A percentile compares a stretch with the other conserved stretches of the same genome.
Conservation (phyloP, 2,797 vertebrate species). For the Epinephelus awoara region DNA sequence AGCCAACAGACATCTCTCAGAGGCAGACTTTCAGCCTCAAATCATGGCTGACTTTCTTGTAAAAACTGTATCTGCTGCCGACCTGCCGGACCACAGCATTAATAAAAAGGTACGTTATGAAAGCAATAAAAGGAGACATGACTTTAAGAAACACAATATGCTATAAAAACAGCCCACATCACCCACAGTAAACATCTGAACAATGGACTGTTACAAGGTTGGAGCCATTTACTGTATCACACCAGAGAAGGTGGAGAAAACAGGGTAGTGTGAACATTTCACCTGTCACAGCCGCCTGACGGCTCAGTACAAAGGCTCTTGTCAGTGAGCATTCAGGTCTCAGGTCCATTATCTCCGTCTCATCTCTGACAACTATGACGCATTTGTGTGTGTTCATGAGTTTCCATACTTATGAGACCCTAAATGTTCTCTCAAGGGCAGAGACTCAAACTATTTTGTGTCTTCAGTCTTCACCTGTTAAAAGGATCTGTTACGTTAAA, state of each 20-base stretch:
- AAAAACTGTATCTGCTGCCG: constrained; percentile 7
- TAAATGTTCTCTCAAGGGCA: constrained; percentile 18
- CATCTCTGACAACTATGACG: constrained; percentile 2
- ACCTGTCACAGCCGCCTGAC: neutral
- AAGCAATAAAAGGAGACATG: constrained; percentile 7
- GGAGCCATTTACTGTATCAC: neutral
- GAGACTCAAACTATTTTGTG: neutral
- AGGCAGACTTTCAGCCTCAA: constrained; percentile 9
- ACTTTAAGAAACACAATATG: neutral
- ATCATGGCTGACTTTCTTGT: constrained; percentile 18
- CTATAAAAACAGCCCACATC: neutral
- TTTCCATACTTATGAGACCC: constrained; percentile 15
- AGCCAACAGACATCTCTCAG: constrained; percentile 10
- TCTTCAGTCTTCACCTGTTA: neutral
- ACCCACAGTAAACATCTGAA: neutral
- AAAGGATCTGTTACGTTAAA: neutral
- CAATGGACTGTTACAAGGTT: neutral
- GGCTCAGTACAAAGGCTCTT: constrained; percentile 7
- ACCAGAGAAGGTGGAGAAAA: neutral
- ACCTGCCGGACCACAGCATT: constrained; percentile 8
- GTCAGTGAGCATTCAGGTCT: neutral
- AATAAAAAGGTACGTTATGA: constrained; percentile 9
- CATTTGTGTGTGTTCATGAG: neutral
- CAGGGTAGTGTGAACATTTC: neutral
- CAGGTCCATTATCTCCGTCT: constrained; percentile 20